A percentile compares a stretch with the other conserved stretches of the same genome.
These are phyloP conservation scores for Apamea crenata DNA, from an alignment of 2,888 invertebrate species.

Conservation along the genomic window DNA sequence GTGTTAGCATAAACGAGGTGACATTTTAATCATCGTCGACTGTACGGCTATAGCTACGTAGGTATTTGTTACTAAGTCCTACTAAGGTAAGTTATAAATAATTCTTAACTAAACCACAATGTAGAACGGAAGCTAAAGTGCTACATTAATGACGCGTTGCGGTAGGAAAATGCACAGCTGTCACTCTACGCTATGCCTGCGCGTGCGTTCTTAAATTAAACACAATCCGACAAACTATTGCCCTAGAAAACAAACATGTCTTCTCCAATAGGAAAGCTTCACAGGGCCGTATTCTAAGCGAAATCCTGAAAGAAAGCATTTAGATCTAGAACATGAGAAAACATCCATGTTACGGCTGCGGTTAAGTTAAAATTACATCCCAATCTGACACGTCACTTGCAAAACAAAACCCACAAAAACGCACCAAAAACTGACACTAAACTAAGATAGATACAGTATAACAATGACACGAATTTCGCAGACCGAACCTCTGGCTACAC, in stretches of 20 bases:
- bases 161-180: constrained; percentile 68
- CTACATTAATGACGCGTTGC: constrained; percentile 61
- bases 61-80: constrained; percentile 11
- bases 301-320: neutral
- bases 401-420: neutral
- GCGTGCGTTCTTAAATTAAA: constrained; percentile 79
- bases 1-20: constrained; percentile 54
- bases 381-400: constrained; percentile 5
- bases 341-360: too few relatives aligned
- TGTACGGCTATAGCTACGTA: neutral
- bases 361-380: neutral
- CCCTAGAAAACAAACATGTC: constrained; percentile 83
- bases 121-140: constrained; percentile 51
- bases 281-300: constrained; percentile 46
- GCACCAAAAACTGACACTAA: constrained; percentile 25
- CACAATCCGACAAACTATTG: constrained; percentile 80
- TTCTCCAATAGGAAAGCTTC: constrained; percentile 55
- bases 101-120: constrained; percentile 32
- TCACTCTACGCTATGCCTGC: constrained; percentile 66
- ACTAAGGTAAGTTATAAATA: constrained; percentile 21
- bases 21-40: constrained; percentile 51
- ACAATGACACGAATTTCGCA: constrained; percentile 54
- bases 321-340: neutral
- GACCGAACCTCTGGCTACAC: constrained; percentile 60
- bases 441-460: constrained; percentile 50